Evolutionary conservation across 2,888 invertebrate genomes (phyloP).

Genomic region (Eucriotettix oculatus): DNA sequence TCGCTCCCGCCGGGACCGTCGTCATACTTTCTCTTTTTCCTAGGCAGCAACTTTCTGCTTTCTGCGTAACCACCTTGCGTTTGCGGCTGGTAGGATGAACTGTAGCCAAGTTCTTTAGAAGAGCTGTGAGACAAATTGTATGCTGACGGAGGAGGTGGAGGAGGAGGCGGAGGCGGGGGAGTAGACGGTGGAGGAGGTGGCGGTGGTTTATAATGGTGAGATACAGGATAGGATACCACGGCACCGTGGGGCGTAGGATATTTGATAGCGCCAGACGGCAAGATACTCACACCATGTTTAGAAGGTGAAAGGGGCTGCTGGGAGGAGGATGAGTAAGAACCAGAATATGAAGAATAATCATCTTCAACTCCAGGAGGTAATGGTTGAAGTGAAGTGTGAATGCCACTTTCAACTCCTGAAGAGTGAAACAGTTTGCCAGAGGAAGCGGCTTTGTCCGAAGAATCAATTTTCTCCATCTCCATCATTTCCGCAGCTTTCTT

Average conservation of each 20-base stretch:
- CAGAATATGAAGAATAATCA: constrained; percentile 18
- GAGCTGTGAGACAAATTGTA: neutral
- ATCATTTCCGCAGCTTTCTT: constrained; percentile 41
- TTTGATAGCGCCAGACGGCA: neutral
- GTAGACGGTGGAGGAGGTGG: neutral
- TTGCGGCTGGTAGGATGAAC: neutral
- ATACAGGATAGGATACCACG: neutral
- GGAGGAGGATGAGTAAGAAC: neutral
- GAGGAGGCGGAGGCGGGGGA: neutral
- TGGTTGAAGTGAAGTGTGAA: constrained; percentile 18
- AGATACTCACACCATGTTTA: neutral
- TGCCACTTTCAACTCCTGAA: constrained; percentile 3
- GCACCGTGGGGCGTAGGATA: neutral
- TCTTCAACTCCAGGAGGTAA: constrained; percentile 24
- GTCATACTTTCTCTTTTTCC: constrained; percentile 2
- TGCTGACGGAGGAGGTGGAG: constrained; percentile 4
- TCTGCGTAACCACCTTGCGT: neutral
- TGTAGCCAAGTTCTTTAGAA: neutral
- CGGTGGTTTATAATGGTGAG: neutral
- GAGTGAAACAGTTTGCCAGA: constrained; percentile 21
- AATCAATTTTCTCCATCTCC: constrained; percentile 10
- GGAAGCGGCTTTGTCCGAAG: neutral
- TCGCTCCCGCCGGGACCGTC: neutral
- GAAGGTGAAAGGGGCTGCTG: neutral
- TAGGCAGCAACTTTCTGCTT: neutral